Conservation (phyloP, 2,797 vertebrate species). For the Falco cherrug region DNA sequence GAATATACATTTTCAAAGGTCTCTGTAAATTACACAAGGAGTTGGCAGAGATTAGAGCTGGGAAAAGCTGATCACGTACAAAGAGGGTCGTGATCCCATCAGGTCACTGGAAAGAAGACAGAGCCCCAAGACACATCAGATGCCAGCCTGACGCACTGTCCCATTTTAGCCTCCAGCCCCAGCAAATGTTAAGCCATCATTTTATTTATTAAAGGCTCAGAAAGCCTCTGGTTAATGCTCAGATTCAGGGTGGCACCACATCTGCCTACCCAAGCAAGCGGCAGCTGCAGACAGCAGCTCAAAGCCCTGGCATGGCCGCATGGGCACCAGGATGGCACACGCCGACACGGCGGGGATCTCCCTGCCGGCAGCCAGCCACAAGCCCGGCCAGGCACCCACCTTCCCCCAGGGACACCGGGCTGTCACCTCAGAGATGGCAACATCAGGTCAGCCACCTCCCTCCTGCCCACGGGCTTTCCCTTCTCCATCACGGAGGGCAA, state of each 20-base stretch:
- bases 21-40: constrained; percentile 1
- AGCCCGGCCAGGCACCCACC: neutral
- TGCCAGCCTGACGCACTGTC: neutral
- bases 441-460: fast-evolving
- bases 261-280: fast-evolving
- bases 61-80: constrained; percentile 51
- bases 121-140: constrained; percentile 37
- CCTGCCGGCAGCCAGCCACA: fast-evolving
- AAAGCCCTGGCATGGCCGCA: fast-evolving
- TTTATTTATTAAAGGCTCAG: constrained; percentile 48
- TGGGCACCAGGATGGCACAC: fast-evolving
- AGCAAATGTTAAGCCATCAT: neutral
- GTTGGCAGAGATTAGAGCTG: constrained; percentile 25
- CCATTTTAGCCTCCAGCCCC: constrained; percentile 27
- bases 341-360: fast-evolving
- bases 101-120: constrained; percentile 42
- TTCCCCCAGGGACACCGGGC: neutral
- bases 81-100: constrained; percentile 51
- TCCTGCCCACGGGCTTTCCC: neutral
- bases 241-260: neutral
- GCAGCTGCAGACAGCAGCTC: neutral
- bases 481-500: fast-evolving
- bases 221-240: neutral
- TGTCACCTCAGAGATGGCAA: neutral
- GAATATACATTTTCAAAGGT: constrained; percentile 1